Percentiles rank a stretch among this genome's conserved stretches.
These are phyloP conservation scores for Leptogaster cylindrica DNA, from an alignment of 2,888 invertebrate species.

Conservation along the genomic window DNA sequence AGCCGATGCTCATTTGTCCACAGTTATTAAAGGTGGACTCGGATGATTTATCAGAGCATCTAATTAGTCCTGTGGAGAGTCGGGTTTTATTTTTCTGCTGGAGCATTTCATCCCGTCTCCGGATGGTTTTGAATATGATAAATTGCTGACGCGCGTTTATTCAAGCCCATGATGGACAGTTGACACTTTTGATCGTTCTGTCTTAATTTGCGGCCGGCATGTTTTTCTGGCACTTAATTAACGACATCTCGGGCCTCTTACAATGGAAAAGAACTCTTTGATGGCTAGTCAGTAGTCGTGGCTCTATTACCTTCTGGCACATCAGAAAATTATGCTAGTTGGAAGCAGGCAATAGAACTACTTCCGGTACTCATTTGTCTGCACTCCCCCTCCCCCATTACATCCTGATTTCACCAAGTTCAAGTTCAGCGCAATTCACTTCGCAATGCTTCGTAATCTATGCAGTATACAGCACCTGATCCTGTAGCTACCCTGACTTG, in stretches of 20 bases:
- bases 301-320: neutral
- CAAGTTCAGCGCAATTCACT: neutral
- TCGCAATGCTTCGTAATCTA: no score
- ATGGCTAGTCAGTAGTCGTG: neutral
- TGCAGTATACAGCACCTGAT: no score
- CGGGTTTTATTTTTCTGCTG: conserved; percentile 8
- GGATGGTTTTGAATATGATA: conserved; percentile 20
- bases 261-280: neutral
- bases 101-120: neutral
- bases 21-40: conserved; percentile 15
- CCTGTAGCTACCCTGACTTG: no score
- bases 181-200: conserved; percentile 26
- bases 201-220: conserved; percentile 21
- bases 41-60: neutral
- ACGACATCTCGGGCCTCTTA: neutral
- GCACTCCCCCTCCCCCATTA: neutral
- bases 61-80: conserved; percentile 4
- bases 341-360: conserved; percentile 9
- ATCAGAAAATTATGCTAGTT: neutral
- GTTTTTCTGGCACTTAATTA: conserved; percentile 25
- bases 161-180: conserved; percentile 1
- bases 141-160: conserved; percentile 26
- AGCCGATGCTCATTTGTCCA: neutral
- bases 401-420: no score
- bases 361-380: conserved; percentile 7